Percentiles rank a stretch among this genome's conserved stretches.
Conservation (phyloP, 2,113 vertebrate genomes). For the Colistium nudipinnis region DNA sequence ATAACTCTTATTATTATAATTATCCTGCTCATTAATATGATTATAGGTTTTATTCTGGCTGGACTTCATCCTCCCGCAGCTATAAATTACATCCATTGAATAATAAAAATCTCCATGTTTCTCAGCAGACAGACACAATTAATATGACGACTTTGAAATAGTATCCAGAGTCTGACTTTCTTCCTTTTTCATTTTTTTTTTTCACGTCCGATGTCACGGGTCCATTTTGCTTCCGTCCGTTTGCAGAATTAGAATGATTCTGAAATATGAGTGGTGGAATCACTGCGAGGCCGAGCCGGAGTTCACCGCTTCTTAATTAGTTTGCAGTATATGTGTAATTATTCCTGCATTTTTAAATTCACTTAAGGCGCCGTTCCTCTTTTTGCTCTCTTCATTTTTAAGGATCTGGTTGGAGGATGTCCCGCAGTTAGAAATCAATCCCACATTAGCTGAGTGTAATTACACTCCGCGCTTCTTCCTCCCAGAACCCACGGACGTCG, state of each 20-base stretch:
- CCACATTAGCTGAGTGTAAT: constrained; percentile 62
- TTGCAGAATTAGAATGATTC: constrained; percentile 46
- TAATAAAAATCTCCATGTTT: constrained; percentile 80
- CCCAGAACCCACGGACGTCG: constrained; percentile 26
- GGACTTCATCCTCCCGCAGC: constrained; percentile 29
- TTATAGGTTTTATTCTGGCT: neutral
- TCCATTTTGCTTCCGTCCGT: constrained; percentile 54
- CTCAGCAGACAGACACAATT: constrained; percentile 72
- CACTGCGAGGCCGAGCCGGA: constrained; percentile 67
- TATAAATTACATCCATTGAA: constrained; percentile 78
- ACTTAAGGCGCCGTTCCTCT: constrained; percentile 70
- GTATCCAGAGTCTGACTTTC: constrained; percentile 67
- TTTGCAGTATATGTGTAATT: constrained; percentile 79
- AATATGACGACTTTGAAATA: constrained; percentile 79
- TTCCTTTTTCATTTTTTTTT: constrained; percentile 46
- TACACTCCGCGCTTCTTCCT: constrained; percentile 27
- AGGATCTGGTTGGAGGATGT: constrained; percentile 75
- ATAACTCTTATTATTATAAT: neutral
- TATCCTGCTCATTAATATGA: neutral
- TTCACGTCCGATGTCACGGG: constrained; percentile 54
- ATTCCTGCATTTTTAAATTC: constrained; percentile 82
- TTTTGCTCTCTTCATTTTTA: constrained; percentile 57
- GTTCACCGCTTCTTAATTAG: constrained; percentile 80
- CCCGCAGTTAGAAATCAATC: constrained; percentile 77
- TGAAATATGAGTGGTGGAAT: constrained; percentile 75